Evolutionary conservation across 2,888 invertebrate genomes (phyloP).

Genomic region (Helleia helle): DNA sequence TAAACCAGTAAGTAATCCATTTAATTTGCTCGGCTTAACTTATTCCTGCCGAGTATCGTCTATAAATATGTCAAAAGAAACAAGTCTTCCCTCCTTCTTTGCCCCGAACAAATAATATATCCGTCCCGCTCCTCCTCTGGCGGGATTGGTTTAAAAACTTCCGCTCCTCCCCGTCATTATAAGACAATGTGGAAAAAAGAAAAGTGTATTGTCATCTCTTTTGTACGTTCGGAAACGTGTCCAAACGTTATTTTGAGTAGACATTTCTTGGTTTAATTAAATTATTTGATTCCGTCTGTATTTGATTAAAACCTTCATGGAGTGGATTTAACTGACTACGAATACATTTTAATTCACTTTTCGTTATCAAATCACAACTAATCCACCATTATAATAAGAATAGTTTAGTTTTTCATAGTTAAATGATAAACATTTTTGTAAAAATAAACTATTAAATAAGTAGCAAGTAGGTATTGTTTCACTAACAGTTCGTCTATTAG

Average conservation of each 20-base stretch:
- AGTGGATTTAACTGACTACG: slow-evolving; percentile 6
- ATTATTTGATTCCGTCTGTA: slow-evolving; percentile 19
- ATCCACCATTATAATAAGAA: too few species aligned
- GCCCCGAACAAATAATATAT: slow-evolving; percentile 21
- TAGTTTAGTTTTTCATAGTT: too few species aligned
- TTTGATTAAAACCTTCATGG: slow-evolving; percentile 9
- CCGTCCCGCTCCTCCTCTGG: slow-evolving; percentile 28
- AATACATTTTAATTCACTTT: slow-evolving; percentile 9
- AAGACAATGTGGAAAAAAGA: slow-evolving; percentile 36
- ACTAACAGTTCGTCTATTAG: too few species aligned
- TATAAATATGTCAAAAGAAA: slow-evolving; percentile 34
- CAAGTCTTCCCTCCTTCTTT: slow-evolving; percentile 27
- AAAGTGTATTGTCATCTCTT: slow-evolving; percentile 23
- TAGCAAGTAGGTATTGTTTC: too few species aligned
- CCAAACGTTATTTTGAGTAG: slow-evolving; percentile 40
- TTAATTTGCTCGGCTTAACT: slow-evolving; percentile 24
- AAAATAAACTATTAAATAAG: too few species aligned
- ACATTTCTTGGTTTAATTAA: slow-evolving; percentile 31
- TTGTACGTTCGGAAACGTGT: slow-evolving; percentile 26
- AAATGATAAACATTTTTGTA: too few species aligned
- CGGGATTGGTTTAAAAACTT: slow-evolving; percentile 44
- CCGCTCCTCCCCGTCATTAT: slow-evolving; percentile 37
- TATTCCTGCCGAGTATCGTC: slow-evolving; percentile 17
- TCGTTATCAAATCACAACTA: slow-evolving; percentile 2
- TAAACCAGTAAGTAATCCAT: slow-evolving; percentile 23